Evolutionary conservation across 2,888 invertebrate genomes (phyloP).

Genomic region (Gymnocheta viridis): DNA sequence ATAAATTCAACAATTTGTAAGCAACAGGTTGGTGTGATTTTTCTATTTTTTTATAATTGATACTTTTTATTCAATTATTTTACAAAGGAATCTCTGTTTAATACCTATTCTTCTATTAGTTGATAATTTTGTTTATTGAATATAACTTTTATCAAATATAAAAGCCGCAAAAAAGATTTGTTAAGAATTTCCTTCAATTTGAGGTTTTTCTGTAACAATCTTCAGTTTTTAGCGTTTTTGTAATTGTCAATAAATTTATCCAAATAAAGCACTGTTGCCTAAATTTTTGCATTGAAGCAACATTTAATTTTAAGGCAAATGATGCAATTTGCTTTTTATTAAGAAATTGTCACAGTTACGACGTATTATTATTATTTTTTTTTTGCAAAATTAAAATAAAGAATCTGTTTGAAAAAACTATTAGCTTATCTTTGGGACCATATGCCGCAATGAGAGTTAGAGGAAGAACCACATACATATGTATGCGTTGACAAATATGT

Average conservation of each 20-base stretch:
- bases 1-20: background rate
- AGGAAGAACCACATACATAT: too few relatives aligned
- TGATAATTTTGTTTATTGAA: background rate
- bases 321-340: background rate
- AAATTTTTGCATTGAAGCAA: background rate
- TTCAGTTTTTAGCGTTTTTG: too few relatives aligned
- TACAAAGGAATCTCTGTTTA: slow-evolving; percentile 51
- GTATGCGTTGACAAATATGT: too few relatives aligned
- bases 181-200: too few relatives aligned
- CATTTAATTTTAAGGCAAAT: background rate
- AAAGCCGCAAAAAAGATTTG: too few relatives aligned
- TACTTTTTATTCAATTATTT: background rate
- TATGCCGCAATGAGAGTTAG: too few relatives aligned
- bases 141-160: too few relatives aligned
- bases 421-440: too few relatives aligned
- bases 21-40: slow-evolving; percentile 42
- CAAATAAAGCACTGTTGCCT: background rate
- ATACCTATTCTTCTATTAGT: background rate
- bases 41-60: background rate
- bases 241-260: background rate
- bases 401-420: too few relatives aligned
- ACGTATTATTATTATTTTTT: background rate
- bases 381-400: too few relatives aligned
- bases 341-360: background rate
- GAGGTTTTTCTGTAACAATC: too few relatives aligned